Base-by-base conservation (phyloP, 2,113 vertebrate genomes). In the Proteles cristata region DNA sequence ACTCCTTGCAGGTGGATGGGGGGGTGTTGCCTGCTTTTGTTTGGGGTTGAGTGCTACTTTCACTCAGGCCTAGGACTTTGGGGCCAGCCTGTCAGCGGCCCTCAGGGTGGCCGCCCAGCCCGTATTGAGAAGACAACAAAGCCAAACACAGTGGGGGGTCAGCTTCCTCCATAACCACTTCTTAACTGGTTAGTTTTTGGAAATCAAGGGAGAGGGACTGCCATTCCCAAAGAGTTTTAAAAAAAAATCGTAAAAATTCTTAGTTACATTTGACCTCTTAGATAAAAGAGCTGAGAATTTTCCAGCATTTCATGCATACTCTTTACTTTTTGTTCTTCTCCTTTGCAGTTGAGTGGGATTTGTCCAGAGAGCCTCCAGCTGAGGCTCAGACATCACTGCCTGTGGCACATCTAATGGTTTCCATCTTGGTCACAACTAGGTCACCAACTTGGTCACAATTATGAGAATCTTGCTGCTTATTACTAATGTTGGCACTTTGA, bases 111-210 rank as follows among this genome's bases (percentile, higher is more conserved):
- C 19, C 14, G 50, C 25, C 19, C 19, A 66, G 35, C 23, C n/a
- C 26, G 65, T 79, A 31, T 33, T 45, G 26, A 26, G 35, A 25
- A 23, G 74, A 7, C 48, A 76, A 26, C 61, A 86, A 43, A 93
- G 45, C 31, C 28, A 25, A 58, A 12, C 48, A 58, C 35, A 58
- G 0, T 0, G 26, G 10, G 21, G 21, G 3, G 9, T 8, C 61
- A 19, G 15, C 55, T 12, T 65, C 87, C 65, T 26, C 7, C 17
- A 0, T 3, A 19, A 35, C n/a, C 10, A 9, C 33, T 58, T 33
- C 87, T 28, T 79, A 68, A 12, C 35, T 50, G 9, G 4, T 9
- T 35, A 26, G 5, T 39, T 39, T 28, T 61, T 74, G 35, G 35
- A 61, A 81, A 77, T 33, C 11, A 16, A 80, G 10, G 31, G n/a